Percentiles rank a stretch among this genome's conserved stretches.
These are phyloP conservation scores for Podilymbus podiceps DNA, from an alignment of 2,113 vertebrate species.

Conservation along the genomic window DNA sequence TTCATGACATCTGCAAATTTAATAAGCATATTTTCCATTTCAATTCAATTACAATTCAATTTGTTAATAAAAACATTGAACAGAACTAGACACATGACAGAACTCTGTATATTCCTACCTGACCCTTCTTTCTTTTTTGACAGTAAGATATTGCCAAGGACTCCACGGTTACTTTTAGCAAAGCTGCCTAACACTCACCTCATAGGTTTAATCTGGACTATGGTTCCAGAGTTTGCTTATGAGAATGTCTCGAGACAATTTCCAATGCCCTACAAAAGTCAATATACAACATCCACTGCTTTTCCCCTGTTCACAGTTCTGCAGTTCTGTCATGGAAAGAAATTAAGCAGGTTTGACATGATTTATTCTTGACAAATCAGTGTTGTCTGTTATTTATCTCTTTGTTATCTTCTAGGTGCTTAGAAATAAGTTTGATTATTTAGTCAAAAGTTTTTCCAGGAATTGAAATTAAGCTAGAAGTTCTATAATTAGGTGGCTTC, in stretches of 20 bases:
- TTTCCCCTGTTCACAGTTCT: neutral
- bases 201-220: neutral
- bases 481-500: neutral
- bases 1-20: constrained; percentile 26
- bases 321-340: neutral
- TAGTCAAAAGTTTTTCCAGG: neutral
- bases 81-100: neutral
- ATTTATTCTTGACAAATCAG: neutral
- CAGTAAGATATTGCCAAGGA: constrained; percentile 11
- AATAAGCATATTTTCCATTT: constrained; percentile 24
- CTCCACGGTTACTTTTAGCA: neutral
- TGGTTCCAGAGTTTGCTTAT: neutral
- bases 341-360: neutral
- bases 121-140: neutral
- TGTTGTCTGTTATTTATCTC: neutral
- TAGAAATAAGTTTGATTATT: neutral
- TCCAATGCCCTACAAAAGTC: neutral
- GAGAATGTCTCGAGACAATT: neutral
- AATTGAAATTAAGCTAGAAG: neutral
- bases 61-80: constrained; percentile 54
- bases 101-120: neutral
- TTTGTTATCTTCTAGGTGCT: neutral
- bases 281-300: neutral
- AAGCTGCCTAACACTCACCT: constrained; percentile 17
- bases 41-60: constrained; percentile 47